Evolutionary conservation across 2,888 invertebrate genomes (phyloP).

Genomic region (Nomada goodeniana): DNA sequence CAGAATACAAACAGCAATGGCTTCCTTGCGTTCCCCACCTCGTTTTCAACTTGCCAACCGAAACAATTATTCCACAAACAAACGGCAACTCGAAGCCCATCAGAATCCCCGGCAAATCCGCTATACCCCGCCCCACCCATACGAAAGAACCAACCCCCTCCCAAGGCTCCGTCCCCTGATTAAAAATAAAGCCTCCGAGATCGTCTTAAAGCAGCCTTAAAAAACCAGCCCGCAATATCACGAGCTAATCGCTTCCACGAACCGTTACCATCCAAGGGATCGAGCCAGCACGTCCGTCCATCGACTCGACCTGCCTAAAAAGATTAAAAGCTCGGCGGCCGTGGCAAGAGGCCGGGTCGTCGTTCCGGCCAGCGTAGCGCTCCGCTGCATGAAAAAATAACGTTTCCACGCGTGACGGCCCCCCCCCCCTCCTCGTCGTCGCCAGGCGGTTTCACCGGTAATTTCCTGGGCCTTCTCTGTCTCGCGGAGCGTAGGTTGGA

Average conservation of each 20-base stretch:
- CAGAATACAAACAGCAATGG: no score
- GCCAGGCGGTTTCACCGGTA: slow-evolving; percentile 49
- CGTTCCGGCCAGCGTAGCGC: slow-evolving; percentile 9
- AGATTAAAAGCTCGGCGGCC: slow-evolving; percentile 5
- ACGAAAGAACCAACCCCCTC: no score
- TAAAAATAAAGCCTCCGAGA: neutral
- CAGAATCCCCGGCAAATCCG: no score
- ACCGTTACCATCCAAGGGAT: neutral
- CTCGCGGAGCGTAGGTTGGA: slow-evolving; percentile 59
- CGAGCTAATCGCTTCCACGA: slow-evolving; percentile 4
- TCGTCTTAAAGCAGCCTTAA: neutral
- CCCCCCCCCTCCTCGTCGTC: slow-evolving; percentile 1
- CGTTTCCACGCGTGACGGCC: slow-evolving; percentile 27
- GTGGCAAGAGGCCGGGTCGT: neutral
- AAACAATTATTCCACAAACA: no score
- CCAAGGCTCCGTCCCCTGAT: neutral
- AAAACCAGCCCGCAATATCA: neutral
- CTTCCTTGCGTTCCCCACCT: no score
- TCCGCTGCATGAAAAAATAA: slow-evolving; percentile 36
- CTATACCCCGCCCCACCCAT: no score
- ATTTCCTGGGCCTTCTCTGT: slow-evolving; percentile 59
- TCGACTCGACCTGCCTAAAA: neutral
- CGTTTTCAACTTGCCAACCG: no score
- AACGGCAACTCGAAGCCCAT: no score
- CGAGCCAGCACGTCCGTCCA: neutral